Percentiles rank a stretch among this genome's conserved stretches.
These are phyloP conservation scores for Anarrhichthys ocellatus DNA, from an alignment of 2,113 vertebrate species.

Conservation along the genomic window DNA sequence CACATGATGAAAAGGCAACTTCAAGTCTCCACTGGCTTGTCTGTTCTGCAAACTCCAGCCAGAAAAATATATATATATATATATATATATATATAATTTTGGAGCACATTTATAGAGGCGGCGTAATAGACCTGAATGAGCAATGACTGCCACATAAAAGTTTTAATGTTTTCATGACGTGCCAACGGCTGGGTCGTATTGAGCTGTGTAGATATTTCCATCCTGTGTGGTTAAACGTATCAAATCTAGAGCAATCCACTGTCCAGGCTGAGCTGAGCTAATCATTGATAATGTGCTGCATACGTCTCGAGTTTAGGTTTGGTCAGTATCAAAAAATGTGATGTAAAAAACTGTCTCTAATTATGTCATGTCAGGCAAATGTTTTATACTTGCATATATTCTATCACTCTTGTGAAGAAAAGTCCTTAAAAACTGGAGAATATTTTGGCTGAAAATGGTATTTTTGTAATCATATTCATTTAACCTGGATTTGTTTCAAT, in stretches of 20 bases:
- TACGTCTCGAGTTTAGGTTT: not conserved
- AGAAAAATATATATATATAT: conserved; percentile 12
- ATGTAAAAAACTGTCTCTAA: not conserved
- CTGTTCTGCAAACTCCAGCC: conserved; percentile 21
- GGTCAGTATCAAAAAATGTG: not conserved
- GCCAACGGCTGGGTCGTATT: conserved; percentile 30
- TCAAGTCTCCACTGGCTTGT: conserved; percentile 37
- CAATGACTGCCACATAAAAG: not conserved
- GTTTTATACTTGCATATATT: not conserved
- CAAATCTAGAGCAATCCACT: not conserved
- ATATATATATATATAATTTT: not conserved
- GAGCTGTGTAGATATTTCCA: not conserved
- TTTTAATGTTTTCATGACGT: conserved; percentile 6
- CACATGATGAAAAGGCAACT: conserved; percentile 60
- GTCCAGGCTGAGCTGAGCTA: not conserved
- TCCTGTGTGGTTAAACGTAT: not conserved
- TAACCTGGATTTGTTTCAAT: not conserved
- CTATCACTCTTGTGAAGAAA: not conserved
- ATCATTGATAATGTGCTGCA: not conserved
- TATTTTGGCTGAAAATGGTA: not conserved
- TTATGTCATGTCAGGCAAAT: not conserved
- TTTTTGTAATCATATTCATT: not conserved
- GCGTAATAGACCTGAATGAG: conserved; percentile 1
- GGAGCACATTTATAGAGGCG: conserved; percentile 14
- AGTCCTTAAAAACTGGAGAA: not conserved